Evolutionary conservation across 2,888 invertebrate species (phyloP), one percentile per base, ranked within the genome.

Genomic region (Brenthis hecate): DNA sequence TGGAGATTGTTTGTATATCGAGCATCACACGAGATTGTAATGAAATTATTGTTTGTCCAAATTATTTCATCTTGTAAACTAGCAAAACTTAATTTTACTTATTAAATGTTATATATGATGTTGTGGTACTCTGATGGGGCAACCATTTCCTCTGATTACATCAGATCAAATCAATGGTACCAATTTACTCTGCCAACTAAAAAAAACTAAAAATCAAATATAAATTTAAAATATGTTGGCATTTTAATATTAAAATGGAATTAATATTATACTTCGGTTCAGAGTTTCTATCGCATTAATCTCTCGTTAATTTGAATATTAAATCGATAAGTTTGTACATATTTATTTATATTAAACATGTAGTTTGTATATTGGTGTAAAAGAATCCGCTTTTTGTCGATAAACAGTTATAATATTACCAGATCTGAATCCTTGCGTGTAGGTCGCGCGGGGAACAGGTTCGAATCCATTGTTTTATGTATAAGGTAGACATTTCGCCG

Each of bases 361-460:
- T 74, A 78, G 76, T 72, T 16, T 63, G 78, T 85, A 85, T 84
- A 65, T 68, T 70, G 43, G 67, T 70, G 55, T 55, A 48, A 48
- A 55, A 53, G 23, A 58, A 54, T 32, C 55, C 60, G 60, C 74
- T 74, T 69, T 76, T 71, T 47, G 66, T 68, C 63, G 55, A 66
- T 66, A 50, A 48, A 55, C n/a, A 28, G 28, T 28, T 54, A 32
- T 19, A 16, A 55, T 57, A 53, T 51, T 61, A 56, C 63, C 70
- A 74, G 73, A 74, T 74, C 74, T 72, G 74, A 71, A 63, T 56
- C 51, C 65, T 19, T 4, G 60, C 48, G 48, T 56, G 47, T 32
- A n/a, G 14, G 32, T 19, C 6, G 47, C 51, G 61, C 69, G 61
- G 69, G 56, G 16, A 51, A 55, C 55, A 32, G 56, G 23, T 19